A percentile compares a stretch with the other conserved stretches of the same genome.
phyloP scores from a whole-genome alignment of 2,888 invertebrate genomes.

The Tuberolachnus salignus region DNA sequence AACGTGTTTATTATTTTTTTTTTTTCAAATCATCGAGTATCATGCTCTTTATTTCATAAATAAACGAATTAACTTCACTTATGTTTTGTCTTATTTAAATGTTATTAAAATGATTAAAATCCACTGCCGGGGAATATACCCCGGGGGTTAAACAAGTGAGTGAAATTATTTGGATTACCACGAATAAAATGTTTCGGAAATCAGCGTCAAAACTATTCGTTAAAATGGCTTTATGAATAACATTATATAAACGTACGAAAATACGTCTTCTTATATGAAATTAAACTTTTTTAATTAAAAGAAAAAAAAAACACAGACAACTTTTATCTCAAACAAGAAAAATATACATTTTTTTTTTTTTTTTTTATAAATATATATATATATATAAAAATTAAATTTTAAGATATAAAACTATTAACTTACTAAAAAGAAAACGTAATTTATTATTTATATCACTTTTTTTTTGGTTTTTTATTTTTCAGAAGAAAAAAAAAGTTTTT shows the following conservation, averaged over 20 bases:
- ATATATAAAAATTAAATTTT: constrained; percentile 25
- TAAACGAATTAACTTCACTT: no score
- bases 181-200: no score
- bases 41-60: no score
- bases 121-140: no score
- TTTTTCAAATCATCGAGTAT: no score
- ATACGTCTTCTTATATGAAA: not conserved
- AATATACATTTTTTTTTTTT: constrained; percentile 3
- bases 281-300: constrained; percentile 39
- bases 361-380: no score
- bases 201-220: no score
- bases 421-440: not conserved
- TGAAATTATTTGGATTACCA: no score
- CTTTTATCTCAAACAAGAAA: not conserved
- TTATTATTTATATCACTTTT: not conserved
- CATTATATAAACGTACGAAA: not conserved
- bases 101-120: no score
- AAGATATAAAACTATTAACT: not conserved
- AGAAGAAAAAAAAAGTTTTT: not conserved
- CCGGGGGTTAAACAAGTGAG: no score
- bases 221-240: not conserved
- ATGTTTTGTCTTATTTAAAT: no score
- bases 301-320: constrained; percentile 2
- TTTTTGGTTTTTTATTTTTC: not conserved
- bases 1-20: no score